Evolutionary conservation across 1,140 invertebrate genomes (phyloP).

Genomic region (Plectrocnemia conspersa): DNA sequence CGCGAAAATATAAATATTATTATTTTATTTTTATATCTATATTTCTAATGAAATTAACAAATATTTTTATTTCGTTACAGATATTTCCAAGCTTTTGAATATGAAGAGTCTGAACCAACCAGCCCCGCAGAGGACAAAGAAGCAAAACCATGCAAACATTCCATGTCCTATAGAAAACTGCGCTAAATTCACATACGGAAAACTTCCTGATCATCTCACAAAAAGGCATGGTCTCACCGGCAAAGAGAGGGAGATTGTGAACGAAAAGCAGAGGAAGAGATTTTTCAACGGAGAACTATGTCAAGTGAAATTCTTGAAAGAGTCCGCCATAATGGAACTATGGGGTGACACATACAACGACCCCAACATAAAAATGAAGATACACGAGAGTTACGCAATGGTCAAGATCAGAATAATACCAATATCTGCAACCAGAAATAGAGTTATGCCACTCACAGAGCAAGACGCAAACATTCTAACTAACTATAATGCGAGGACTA

Average conservation of each 20-base stretch:
- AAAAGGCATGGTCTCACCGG: constrained; percentile 50
- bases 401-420: constrained; percentile 52
- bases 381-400: constrained; percentile 49
- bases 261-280: constrained; percentile 50
- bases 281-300: constrained; percentile 52
- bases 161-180: constrained; percentile 52
- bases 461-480: constrained; percentile 52
- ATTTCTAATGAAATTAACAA: constrained; percentile 9
- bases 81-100: constrained; percentile 12
- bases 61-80: constrained; percentile 37
- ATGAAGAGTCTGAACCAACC: constrained; percentile 29
- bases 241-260: constrained; percentile 47
- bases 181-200: constrained; percentile 50
- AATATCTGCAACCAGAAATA: constrained; percentile 44
- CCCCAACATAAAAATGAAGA: constrained; percentile 47
- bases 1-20: no score
- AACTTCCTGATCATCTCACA: constrained; percentile 49
- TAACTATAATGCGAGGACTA: constrained; percentile 49
- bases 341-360: constrained; percentile 52
- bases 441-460: constrained; percentile 47
- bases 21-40: constrained; percentile 1
- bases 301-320: constrained; percentile 50
- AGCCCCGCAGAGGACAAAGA: constrained; percentile 42
- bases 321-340: constrained; percentile 49
- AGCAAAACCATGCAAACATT: constrained; percentile 52